Base-by-base conservation (phyloP, 2,797 vertebrate species). In the Malurus splendens region DNA sequence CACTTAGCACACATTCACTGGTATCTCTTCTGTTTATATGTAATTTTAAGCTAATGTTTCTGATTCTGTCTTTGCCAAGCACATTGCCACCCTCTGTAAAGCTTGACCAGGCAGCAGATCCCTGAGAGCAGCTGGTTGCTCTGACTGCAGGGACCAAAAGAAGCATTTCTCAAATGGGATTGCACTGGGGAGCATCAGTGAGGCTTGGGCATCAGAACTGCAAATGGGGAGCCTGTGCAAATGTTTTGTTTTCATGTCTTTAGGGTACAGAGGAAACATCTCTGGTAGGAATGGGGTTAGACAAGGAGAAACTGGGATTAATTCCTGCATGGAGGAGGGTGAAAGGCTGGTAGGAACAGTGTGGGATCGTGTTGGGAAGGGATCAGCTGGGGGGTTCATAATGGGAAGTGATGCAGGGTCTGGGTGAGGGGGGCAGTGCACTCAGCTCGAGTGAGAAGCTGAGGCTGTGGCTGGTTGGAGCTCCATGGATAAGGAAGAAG, bases 341-440 rank as follows among this genome's bases (percentile, higher is more conserved):
- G 6, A 60, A 32, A 36, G 59, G 51, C 44, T 72, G 47, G 47
- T 36, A 39, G 2, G 14, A 50, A 36, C 1, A 5, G 5, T 3
- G 2, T 33, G n/a, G 36, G 32, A 19, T 13, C 52, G 20, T 48
- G 36, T 5, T 38, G 61, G 50, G 73, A 59, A 56, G 33, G 30
- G 18, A 14, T 66, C 0, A 0, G 17, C 8, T 50, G 61, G 28
- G 56, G 16, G 56, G 14, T 14, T 75, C 20, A 1, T 0, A 9
- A 6, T 0, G 4, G 39, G 32, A 33, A 16, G 18, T 41, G 54
- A 10, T 44, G 45, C 27, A 62, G 41, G 11, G 17, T 27, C 61
- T 47, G 55, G 25, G 42, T 1, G 2, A 62, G 44, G 19, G 51
- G 8, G 62, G 27, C 30, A 36, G 24, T 20, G 9, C 17, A 47